Evolutionary conservation across 2,113 vertebrate species (phyloP).

Genomic region (Bubo bubo): DNA sequence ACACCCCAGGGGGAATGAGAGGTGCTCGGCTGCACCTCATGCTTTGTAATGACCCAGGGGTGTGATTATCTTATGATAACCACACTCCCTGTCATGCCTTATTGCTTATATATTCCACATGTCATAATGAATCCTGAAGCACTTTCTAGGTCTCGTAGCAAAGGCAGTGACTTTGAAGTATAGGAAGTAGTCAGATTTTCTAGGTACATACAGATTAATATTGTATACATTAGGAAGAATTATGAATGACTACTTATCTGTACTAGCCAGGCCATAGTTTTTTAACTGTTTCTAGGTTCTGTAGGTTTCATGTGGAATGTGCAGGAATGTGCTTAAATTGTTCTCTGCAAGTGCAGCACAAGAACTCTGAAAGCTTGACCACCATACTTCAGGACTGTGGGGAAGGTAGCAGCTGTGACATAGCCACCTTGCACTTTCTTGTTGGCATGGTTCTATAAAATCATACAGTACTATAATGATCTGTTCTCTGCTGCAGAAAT

Average conservation of each 20-base stretch:
- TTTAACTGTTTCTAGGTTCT: conserved; percentile 63
- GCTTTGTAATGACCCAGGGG: conserved; percentile 82
- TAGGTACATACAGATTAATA: conserved; percentile 78
- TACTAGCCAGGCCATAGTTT: conserved; percentile 62
- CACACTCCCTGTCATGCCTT: conserved; percentile 80
- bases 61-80: conserved; percentile 83
- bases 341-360: not conserved
- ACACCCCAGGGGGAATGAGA: conserved; percentile 78
- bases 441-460: not conserved
- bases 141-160: conserved; percentile 72
- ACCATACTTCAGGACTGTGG: not conserved
- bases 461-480: not conserved
- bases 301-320: not conserved
- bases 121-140: conserved; percentile 82
- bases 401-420: not conserved
- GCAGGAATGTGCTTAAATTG: not conserved
- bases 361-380: not conserved
- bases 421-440: not conserved
- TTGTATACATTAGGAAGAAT: conserved; percentile 75
- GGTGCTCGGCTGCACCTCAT: conserved; percentile 70
- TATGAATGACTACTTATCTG: conserved; percentile 76
- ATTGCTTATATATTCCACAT: conserved; percentile 81
- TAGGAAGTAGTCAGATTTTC: conserved; percentile 74
- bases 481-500: not conserved
- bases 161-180: conserved; percentile 79